phyloP scores from a whole-genome alignment of 2,888 invertebrate genomes.

The Drosophila parthenogenetica region DNA sequence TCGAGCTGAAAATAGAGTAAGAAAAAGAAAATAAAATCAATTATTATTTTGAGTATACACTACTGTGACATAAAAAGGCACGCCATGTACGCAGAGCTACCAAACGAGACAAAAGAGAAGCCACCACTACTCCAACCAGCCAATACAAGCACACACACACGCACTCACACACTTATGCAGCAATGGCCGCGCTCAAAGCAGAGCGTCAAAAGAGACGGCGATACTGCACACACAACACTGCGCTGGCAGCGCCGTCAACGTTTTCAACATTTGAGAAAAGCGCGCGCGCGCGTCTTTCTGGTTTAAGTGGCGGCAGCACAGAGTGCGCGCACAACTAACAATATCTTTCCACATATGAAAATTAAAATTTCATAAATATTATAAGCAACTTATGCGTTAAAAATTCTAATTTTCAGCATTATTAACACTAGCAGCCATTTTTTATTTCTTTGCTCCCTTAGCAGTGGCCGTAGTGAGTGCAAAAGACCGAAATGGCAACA shows the following conservation, averaged over 20 bases:
- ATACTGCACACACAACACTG: constrained; percentile 37
- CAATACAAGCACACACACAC: constrained; percentile 1
- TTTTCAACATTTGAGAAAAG: constrained; percentile 54
- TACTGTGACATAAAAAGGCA: constrained; percentile 8
- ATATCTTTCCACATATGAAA: constrained; percentile 45
- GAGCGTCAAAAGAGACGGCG: constrained; percentile 60
- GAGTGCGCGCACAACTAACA: constrained; percentile 73
- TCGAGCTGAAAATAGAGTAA: constrained; percentile 54
- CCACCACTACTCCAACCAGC: constrained; percentile 39
- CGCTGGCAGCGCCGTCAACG: constrained; percentile 22
- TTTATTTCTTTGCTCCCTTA: constrained; percentile 42
- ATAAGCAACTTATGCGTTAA: constrained; percentile 10
- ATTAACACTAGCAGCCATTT: constrained; percentile 51
- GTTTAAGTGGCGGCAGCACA: constrained; percentile 25
- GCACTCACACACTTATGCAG: constrained; percentile 22
- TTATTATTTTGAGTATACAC: constrained; percentile 26
- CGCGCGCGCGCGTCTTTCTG: constrained; percentile 65
- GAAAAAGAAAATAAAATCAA: constrained; percentile 14
- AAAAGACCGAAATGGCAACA: constrained; percentile 76
- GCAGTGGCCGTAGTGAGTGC: constrained; percentile 38
- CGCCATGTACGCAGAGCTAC: constrained; percentile 12
- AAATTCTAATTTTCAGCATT: constrained; percentile 29
- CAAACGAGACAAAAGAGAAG: constrained; percentile 40
- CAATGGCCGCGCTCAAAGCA: constrained; percentile 49
- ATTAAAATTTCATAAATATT: constrained; percentile 53